Evolutionary conservation across 2,888 invertebrate genomes (phyloP).

Genomic region (Ophion slaviceki): DNA sequence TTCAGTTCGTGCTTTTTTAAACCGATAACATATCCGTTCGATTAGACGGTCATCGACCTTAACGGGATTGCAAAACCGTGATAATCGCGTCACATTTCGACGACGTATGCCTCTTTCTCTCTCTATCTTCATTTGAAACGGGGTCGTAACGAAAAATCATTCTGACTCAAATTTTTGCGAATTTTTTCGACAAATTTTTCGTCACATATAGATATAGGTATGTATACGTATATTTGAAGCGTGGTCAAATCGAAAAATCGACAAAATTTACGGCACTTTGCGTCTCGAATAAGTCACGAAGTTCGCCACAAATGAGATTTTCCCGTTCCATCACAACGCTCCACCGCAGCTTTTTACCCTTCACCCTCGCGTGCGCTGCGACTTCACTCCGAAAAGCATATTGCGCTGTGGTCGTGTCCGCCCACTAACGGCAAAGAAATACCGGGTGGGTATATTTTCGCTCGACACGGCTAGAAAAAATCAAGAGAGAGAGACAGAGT

Average conservation of each 20-base stretch:
- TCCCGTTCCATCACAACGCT: constrained; percentile 18
- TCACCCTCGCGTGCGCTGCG: constrained; percentile 7
- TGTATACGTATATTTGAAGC: too few relatives aligned
- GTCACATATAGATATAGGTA: too few relatives aligned
- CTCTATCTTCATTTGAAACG: not conserved
- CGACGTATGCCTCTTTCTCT: not conserved
- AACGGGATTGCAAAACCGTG: not conserved
- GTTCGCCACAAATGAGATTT: constrained; percentile 24
- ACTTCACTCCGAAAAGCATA: constrained; percentile 29
- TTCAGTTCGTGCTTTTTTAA: constrained; percentile 3
- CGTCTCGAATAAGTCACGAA: not conserved
- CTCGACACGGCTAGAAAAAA: constrained; percentile 22
- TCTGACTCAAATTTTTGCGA: not conserved
- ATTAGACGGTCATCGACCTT: constrained; percentile 8
- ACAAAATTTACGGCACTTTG: not conserved
- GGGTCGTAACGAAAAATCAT: not conserved
- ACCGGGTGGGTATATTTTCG: constrained; percentile 30
- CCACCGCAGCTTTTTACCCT: constrained; percentile 5
- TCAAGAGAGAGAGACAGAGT: constrained; percentile 18
- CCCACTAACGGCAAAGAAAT: constrained; percentile 33
- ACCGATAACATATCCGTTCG: not conserved
- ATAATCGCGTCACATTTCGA: not conserved
- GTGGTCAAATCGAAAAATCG: not conserved
- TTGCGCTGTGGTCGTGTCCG: constrained; percentile 25
- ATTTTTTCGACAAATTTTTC: not conserved